A percentile compares a stretch with the other conserved stretches of the same genome.
phyloP scores from a whole-genome alignment of 2,888 invertebrate genomes.

The Pheosia tremula region DNA sequence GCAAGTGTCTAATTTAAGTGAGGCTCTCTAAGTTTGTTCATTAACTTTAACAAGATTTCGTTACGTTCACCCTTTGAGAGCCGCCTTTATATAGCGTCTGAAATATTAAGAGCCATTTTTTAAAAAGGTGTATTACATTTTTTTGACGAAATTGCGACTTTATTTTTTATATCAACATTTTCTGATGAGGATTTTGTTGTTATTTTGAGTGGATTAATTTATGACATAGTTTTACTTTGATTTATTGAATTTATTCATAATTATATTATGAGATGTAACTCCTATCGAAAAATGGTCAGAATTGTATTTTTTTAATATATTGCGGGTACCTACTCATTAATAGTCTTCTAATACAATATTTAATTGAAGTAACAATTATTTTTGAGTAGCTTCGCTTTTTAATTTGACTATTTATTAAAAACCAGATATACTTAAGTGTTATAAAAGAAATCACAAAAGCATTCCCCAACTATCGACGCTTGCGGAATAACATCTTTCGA shows the following conservation, averaged over 20 bases:
- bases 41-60: constrained; percentile 78
- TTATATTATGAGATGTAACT: too few species aligned
- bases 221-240: not conserved
- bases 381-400: too few species aligned
- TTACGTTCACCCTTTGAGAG: constrained; percentile 69
- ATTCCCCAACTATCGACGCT: constrained; percentile 29
- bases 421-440: too few species aligned
- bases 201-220: not conserved
- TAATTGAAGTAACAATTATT: too few species aligned
- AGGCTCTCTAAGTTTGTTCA: constrained; percentile 75
- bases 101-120: constrained; percentile 59
- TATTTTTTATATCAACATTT: constrained; percentile 15
- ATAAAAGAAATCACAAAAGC: constrained; percentile 14
- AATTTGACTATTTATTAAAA: too few species aligned
- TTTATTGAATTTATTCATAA: too few species aligned
- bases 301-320: too few species aligned
- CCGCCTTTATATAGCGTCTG: constrained; percentile 38
- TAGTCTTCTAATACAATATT: too few species aligned
- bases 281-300: too few species aligned
- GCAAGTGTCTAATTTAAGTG: constrained; percentile 66
- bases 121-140: constrained; percentile 20
- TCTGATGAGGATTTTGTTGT: constrained; percentile 8
- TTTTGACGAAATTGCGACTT: constrained; percentile 31
- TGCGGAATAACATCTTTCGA: constrained; percentile 37
- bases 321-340: too few species aligned